phyloP scores from a whole-genome alignment of 2,888 invertebrate species.

The Melanostoma scalare region DNA sequence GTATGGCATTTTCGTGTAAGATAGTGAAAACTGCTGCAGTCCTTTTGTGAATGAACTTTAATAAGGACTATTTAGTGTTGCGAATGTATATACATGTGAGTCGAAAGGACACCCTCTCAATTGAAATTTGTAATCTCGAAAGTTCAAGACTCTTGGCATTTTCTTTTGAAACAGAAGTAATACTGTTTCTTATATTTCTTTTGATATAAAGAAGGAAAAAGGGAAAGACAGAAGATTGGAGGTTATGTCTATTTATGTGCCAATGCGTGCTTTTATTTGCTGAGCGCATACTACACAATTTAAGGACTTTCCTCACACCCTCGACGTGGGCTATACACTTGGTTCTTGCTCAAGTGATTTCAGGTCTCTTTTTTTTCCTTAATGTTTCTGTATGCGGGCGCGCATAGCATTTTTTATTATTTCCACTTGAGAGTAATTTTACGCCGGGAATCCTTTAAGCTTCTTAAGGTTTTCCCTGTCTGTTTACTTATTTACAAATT shows the following conservation, averaged over 20 bases:
- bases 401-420: conserved; percentile 55
- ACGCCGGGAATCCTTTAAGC: conserved; percentile 72
- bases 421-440: conserved; percentile 72
- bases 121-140: conserved; percentile 67
- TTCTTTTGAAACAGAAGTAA: neutral
- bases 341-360: conserved; percentile 50
- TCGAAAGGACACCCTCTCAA: conserved; percentile 20
- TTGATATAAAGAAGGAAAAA: conserved; percentile 9
- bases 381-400: conserved; percentile 52
- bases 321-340: conserved; percentile 15
- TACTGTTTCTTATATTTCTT: neutral
- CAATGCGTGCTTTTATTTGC: conserved; percentile 58
- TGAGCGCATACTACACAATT: conserved; percentile 48
- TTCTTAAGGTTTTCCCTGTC: conserved; percentile 68
- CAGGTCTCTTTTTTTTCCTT: conserved; percentile 33
- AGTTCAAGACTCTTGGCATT: conserved; percentile 33
- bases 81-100: conserved; percentile 20
- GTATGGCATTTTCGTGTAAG: conserved; percentile 18
- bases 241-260: conserved; percentile 55
- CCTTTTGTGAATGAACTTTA: conserved; percentile 54
- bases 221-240: conserved; percentile 25
- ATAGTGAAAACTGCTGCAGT: conserved; percentile 53
- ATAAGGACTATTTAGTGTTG: conserved; percentile 43
- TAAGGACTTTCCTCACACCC: conserved; percentile 27
- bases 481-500: conserved; percentile 73